Base-by-base conservation (phyloP, 2,113 vertebrate species). In the Abramis brama region DNA sequence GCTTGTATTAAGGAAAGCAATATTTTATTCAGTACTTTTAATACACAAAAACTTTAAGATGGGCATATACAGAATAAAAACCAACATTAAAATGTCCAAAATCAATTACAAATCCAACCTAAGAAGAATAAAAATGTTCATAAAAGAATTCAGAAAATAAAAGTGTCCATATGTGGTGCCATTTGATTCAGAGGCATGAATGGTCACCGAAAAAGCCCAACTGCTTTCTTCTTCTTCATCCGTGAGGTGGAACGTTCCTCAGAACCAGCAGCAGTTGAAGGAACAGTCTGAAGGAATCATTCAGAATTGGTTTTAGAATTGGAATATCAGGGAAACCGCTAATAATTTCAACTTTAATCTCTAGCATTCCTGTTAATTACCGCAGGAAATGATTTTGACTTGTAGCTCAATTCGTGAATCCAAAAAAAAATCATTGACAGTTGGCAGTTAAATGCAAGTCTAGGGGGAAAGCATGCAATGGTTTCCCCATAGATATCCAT, bases 151-250 rank as follows among this genome's bases (percentile, higher is more conserved):
- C 21, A 50, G 17, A 64, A 33, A 33, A 19, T 55, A 68, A 36
- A 70, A 57, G 27, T 15, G 30, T 71, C 45, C 17, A 33, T 23
- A 55, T 77, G 7, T 77, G 45, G 30, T 25, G 30, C 25, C 33
- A 33, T 77, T 55, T 55, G 45, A 70, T 70, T 33, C 2, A 43
- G 33, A 74, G 30, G 30, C 7, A n/a, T 43, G 27, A 68, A 23
- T n/a, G 4, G 68, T 95, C 93, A 95, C 81, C 91, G 88, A 87
- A 95, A 95, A 79, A 95, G 89, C 5, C 94, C 94, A 0, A 62
- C 47, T 1, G 86, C 91, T 88, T 94, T 95, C 91, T 94, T 95
- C 91, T 94, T 95, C 93, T 94, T 95, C 25, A 91, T 86, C 88
- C 90, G 93, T 25, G 89, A 84, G 19, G 89, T 1, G 1, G 82